Base-by-base conservation (phyloP, 2,113 vertebrate genomes). In the Lampris incognitus region DNA sequence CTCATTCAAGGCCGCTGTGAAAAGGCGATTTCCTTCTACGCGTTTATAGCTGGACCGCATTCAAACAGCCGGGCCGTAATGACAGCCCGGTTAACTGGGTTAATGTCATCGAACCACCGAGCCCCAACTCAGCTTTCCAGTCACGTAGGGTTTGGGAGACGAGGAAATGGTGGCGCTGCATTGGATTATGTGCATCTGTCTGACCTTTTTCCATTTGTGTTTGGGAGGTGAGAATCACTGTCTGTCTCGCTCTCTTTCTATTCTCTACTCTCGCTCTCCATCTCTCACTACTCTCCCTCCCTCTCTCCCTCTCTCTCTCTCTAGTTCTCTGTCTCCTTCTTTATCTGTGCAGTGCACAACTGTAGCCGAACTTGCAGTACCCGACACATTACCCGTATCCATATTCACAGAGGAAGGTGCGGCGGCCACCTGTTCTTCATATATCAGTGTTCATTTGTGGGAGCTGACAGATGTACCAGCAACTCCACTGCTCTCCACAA, bases 131-230 rank as follows among this genome's bases (percentile, higher is more conserved):
- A 69, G 63, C 59, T 48, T 74, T 77, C 72, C 64, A 37, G 46
- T 81, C 74, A 89, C 67, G 72, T 40, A 54, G 60, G 61, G 50
- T 5, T 37, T 66, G 36, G 80, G 74, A 72, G 79, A 78, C 40
- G 56, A 51, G 71, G 72, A 86, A 39, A 77, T 72, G 63, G 62
- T 51, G 44, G 85, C 9, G 24, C 50, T 58, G 58, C 58, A 72
- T 82, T 75, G 58, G 77, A 91, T 92, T 81, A 87, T 5, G 36
- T 66, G 68, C 81, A 76, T 67, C 73, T 72, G 44, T 54, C 65
- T 90, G 88, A 94, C 86, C 91, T 90, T 91, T 24, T 87, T 67
- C 66, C 41, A 46, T 48, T 87, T 76, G 72, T 74, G 74, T 76
- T 60, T 64, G 63, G 71, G 80, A 72, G 83, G 88, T 82, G 65